Percentiles rank a stretch among this genome's conserved stretches.
Conservation (phyloP, 2,888 invertebrate genomes). For the Loripinus fragilis region DNA sequence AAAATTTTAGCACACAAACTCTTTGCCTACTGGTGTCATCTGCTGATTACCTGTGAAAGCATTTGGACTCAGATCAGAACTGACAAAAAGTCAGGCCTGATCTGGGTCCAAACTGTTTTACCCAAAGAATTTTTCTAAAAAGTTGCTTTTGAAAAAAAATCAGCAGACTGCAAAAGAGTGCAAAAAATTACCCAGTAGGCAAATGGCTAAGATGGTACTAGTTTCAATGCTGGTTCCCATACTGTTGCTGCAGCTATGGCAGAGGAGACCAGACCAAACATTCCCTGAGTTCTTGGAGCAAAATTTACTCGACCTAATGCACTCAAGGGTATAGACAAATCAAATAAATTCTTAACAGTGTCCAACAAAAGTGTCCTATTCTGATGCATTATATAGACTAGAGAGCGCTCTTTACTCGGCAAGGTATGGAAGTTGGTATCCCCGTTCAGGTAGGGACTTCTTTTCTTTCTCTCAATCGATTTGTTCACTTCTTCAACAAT, state of each 20-base stretch:
- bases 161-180: no score
- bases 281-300: conserved; percentile 91
- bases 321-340: conserved; percentile 93
- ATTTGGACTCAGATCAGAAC: no score
- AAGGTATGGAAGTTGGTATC: conserved; percentile 85
- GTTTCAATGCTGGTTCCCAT: conserved; percentile 90
- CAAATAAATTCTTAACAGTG: conserved; percentile 93
- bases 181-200: no score
- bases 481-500: conserved; percentile 61
- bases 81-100: no score
- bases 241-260: conserved; percentile 90
- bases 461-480: conserved; percentile 35
- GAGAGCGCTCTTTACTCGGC: conserved; percentile 37
- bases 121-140: no score
- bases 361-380: conserved; percentile 88
- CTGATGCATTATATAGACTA: conserved; percentile 63
- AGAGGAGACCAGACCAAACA: conserved; percentile 92
- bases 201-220: conserved; percentile 82
- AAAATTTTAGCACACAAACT: no score
- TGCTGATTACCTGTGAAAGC: no score
- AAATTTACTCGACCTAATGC: conserved; percentile 91
- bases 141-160: no score
- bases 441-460: conserved; percentile 65
- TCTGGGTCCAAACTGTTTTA: no score
- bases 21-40: no score